Evolutionary conservation across 1,140 invertebrate species (phyloP).

Genomic region (Cotesia chilonis): DNA sequence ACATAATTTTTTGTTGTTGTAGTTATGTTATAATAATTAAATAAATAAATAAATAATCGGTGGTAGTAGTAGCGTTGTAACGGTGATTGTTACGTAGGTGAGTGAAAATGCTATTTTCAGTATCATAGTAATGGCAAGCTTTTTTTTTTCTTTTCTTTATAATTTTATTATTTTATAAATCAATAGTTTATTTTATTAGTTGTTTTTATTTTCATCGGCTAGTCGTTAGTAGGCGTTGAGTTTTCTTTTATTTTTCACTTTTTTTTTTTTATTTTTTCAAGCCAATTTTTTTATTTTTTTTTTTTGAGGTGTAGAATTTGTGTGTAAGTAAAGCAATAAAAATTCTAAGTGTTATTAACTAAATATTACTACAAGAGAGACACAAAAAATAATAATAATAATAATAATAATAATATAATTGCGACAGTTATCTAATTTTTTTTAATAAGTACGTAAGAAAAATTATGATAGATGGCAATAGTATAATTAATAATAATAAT

Average conservation of each 20-base stretch:
- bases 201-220: background rate
- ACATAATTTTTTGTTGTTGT: slow-evolving; percentile 55
- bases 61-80: slow-evolving; percentile 48
- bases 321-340: slow-evolving; percentile 38
- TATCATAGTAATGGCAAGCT: slow-evolving; percentile 40
- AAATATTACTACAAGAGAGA: slow-evolving; percentile 46
- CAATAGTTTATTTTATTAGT: background rate
- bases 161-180: slow-evolving; percentile 4
- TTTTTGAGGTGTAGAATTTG: slow-evolving; percentile 16
- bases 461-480: slow-evolving; percentile 40
- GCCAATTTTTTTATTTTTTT: background rate
- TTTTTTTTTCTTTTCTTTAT: background rate
- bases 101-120: slow-evolving; percentile 30
- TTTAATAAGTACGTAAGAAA: slow-evolving; percentile 18
- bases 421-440: slow-evolving; percentile 12
- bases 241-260: background rate
- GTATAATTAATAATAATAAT: slow-evolving; percentile 46
- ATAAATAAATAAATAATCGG: slow-evolving; percentile 66
- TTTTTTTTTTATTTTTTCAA: background rate
- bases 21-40: slow-evolving; percentile 62
- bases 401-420: slow-evolving; percentile 42
- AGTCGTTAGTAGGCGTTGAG: background rate
- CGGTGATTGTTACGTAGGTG: slow-evolving; percentile 44
- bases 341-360: slow-evolving; percentile 46
- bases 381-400: slow-evolving; percentile 49